These are phyloP conservation scores for Aurelia aurita complex sp. Pacific DNA, from an alignment of 30 jellyfish, hydroid and myxozoan genomes.

Conservation along the genomic window DNA sequence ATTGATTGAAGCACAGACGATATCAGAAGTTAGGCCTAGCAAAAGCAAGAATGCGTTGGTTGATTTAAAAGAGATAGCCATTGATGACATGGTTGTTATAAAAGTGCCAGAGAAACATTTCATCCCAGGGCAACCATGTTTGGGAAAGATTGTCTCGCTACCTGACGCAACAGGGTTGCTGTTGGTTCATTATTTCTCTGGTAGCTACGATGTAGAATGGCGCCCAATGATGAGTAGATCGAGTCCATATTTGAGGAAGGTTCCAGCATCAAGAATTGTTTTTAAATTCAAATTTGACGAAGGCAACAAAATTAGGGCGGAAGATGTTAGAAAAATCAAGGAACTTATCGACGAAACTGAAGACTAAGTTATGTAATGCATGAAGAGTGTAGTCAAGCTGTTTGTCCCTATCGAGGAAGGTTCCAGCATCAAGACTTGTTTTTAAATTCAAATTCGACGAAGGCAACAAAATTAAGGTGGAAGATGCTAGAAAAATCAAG, in stretches of 20 bases:
- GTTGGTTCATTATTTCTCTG: constrained; percentile 79
- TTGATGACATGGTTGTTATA: constrained; percentile 80
- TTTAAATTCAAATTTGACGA: constrained; percentile 44
- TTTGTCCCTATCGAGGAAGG: constrained; percentile 72
- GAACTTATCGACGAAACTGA: constrained; percentile 10
- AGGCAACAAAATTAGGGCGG: constrained; percentile 54
- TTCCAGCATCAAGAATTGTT: constrained; percentile 32
- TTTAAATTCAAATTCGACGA: constrained; percentile 44
- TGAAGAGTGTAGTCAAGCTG: neutral
- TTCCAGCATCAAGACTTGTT: constrained; percentile 32
- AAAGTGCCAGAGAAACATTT: constrained; percentile 62
- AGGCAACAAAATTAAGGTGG: constrained; percentile 54
- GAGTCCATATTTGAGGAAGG: constrained; percentile 80
- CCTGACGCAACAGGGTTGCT: constrained; percentile 53
- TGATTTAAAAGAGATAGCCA: constrained; percentile 4
- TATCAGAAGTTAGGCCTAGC: neutral
- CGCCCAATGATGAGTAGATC: constrained; percentile 96
- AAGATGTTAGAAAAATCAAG: constrained; percentile 24
- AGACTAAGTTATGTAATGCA: neutral
- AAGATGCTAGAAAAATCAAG: constrained; percentile 25
- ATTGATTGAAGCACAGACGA: constrained; percentile 8
- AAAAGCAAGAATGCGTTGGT: neutral
- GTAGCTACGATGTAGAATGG: constrained; percentile 82
- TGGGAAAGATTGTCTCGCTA: constrained; percentile 69
- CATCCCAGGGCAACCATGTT: constrained; percentile 95